Conservation (phyloP, 2,113 vertebrate genomes). For the Cariama cristata region DNA sequence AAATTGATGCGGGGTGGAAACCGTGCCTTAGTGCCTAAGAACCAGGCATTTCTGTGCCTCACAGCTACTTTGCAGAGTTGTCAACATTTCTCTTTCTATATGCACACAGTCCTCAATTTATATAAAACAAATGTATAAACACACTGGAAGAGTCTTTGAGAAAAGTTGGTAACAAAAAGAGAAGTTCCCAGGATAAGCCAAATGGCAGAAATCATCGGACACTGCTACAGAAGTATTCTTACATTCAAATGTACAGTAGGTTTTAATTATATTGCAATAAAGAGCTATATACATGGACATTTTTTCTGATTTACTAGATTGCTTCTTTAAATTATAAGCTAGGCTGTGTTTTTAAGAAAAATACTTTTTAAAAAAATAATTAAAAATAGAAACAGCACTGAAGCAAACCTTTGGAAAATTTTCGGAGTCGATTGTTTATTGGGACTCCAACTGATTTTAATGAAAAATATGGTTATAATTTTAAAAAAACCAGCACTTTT, state of each 20-base stretch:
- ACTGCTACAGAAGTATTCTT: not conserved
- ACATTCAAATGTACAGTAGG: not conserved
- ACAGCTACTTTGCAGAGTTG: not conserved
- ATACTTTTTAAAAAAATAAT: constrained; percentile 14
- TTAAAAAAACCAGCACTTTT: constrained; percentile 68
- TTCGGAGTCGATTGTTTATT: constrained; percentile 68
- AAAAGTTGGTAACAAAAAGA: not conserved
- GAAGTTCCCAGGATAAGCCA: not conserved
- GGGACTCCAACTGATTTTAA: constrained; percentile 75
- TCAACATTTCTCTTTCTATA: not conserved
- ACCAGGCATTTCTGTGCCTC: not conserved
- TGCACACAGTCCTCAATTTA: not conserved
- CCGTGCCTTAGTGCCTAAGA: not conserved
- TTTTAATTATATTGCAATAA: constrained; percentile 64
- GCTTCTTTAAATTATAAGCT: constrained; percentile 33
- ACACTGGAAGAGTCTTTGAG: not conserved
- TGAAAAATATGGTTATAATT: constrained; percentile 81
- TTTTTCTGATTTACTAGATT: constrained; percentile 36
- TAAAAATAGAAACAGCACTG: constrained; percentile 70
- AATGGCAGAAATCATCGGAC: not conserved
- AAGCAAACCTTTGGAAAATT: constrained; percentile 56
- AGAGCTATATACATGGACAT: not conserved
- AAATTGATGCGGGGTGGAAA: fast-evolving
- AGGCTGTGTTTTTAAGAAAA: constrained; percentile 6
- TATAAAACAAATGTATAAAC: not conserved